Percentiles rank a stretch among this genome's conserved stretches.
phyloP scores from a whole-genome alignment of 2,797 vertebrate species.

The Molothrus aeneus region DNA sequence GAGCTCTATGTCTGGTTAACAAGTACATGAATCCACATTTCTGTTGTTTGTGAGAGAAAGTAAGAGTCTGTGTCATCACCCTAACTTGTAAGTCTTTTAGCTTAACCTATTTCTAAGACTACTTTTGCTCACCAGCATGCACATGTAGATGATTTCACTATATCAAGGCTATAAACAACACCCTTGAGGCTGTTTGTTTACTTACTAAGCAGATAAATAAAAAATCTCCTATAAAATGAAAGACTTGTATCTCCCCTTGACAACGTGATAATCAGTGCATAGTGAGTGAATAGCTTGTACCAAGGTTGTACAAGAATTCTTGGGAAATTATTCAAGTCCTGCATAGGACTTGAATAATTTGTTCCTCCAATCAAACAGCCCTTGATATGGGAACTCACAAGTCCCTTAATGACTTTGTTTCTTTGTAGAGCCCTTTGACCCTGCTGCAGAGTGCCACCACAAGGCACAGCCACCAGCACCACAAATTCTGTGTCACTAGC shows the following conservation, averaged over 20 bases:
- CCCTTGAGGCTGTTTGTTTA: neutral
- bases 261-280: neutral
- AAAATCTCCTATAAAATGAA: neutral
- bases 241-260: neutral
- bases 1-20: neutral
- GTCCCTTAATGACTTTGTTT: neutral
- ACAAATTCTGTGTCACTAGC: rapidly evolving
- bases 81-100: neutral
- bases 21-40: neutral
- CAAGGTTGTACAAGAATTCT: neutral
- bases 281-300: neutral
- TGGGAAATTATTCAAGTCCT: neutral
- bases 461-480: neutral
- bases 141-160: neutral
- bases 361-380: neutral
- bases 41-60: neutral
- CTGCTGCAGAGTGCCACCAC: neutral
- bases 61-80: neutral
- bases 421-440: neutral
- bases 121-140: neutral
- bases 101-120: neutral
- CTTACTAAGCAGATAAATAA: neutral
- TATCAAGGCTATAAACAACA: neutral
- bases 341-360: no score
- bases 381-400: neutral